These are phyloP conservation scores for Crenuchus spilurus DNA, from an alignment of 2,797 vertebrate species.

Conservation along the genomic window DNA sequence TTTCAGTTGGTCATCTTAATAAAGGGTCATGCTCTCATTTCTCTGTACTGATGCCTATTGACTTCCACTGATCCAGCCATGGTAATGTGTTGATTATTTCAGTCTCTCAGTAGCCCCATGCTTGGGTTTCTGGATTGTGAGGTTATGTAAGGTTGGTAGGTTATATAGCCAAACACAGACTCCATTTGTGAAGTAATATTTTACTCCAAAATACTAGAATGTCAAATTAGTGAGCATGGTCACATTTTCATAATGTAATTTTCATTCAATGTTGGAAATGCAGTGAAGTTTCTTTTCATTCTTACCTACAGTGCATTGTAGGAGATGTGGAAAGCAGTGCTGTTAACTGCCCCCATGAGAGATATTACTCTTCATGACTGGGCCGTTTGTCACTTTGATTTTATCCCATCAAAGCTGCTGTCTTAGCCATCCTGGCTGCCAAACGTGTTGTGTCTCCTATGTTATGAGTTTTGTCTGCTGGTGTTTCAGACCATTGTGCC, in stretches of 20 bases:
- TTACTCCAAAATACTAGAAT: no score
- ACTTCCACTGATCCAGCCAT: conserved; percentile 14
- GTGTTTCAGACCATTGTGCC: background rate
- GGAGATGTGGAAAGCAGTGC: no score
- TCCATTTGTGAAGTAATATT: no score
- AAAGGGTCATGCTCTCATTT: conserved; percentile 27
- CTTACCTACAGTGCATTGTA: no score
- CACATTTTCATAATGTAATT: background rate
- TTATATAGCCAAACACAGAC: background rate
- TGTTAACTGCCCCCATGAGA: background rate
- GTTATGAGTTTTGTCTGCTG: conserved; percentile 11
- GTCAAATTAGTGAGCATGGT: background rate
- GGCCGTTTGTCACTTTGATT: conserved; percentile 1
- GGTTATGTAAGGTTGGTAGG: no score
- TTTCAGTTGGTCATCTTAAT: conserved; percentile 15
- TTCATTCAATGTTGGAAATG: no score
- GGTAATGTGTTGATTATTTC: conserved; percentile 13
- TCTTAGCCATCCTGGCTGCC: background rate
- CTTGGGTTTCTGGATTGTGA: background rate
- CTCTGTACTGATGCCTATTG: conserved; percentile 16
- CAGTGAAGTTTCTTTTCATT: no score
- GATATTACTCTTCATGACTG: background rate
- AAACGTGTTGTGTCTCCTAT: background rate
- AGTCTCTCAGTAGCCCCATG: background rate
- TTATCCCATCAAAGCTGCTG: background rate